Conservation (phyloP, 2,888 invertebrate genomes). For the Cephus sareptanus region DNA sequence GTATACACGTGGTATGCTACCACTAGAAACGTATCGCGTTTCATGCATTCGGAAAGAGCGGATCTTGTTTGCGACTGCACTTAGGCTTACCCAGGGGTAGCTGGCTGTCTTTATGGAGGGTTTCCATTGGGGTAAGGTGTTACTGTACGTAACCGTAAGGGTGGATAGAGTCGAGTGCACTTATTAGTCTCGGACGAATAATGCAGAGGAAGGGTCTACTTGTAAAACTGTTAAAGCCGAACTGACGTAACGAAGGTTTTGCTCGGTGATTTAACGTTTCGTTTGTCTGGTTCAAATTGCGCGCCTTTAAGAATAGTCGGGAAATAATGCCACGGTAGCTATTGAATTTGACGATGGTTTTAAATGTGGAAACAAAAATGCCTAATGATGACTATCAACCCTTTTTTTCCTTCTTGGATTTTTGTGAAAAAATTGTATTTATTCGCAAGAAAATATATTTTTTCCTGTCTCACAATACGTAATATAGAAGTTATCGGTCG, state of each 20-base stretch:
- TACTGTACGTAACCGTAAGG: background rate
- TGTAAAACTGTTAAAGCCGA: background rate
- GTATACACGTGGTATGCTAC: background rate
- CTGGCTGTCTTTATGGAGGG: background rate
- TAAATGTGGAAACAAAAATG: too few species aligned
- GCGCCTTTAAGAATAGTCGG: too few species aligned
- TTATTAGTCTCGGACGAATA: background rate
- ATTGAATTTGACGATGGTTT: background rate
- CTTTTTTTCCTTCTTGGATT: too few species aligned
- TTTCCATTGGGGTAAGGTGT: background rate
- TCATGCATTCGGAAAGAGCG: background rate
- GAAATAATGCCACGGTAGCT: background rate
- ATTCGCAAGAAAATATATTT: too few species aligned
- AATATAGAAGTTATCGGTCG: background rate
- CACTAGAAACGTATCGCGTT: background rate
- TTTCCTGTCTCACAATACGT: too few species aligned
- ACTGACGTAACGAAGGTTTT: background rate
- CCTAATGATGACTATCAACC: too few species aligned
- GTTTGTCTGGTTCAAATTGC: background rate
- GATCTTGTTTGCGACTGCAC: background rate
- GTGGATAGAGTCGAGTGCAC: background rate
- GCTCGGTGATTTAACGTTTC: background rate
- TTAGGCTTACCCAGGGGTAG: background rate
- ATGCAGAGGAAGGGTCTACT: background rate
- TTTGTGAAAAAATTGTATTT: too few species aligned